phyloP scores from a whole-genome alignment of 1,140 invertebrate species.

The Drosophila sturtevanti region DNA sequence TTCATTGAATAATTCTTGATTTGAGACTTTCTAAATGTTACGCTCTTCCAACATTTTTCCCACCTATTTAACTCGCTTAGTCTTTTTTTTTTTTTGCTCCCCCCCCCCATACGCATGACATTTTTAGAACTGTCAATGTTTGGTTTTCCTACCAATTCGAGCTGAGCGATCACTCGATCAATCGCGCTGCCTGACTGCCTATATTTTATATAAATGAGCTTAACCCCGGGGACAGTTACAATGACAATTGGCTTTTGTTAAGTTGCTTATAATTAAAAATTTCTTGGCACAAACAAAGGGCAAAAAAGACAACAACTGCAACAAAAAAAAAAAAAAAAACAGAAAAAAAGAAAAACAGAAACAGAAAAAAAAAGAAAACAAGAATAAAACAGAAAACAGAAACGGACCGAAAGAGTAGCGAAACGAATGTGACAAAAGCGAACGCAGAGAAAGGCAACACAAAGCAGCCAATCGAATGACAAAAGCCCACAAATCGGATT shows the following conservation, averaged over 20 bases:
- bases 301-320: slow-evolving; percentile 33
- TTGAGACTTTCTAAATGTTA: background rate
- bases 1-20: background rate
- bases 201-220: slow-evolving; percentile 59
- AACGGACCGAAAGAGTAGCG: slow-evolving; percentile 73
- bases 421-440: slow-evolving; percentile 70
- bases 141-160: background rate
- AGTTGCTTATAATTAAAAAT: slow-evolving; percentile 78
- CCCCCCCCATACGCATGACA: background rate
- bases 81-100: no score
- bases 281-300: slow-evolving; percentile 63
- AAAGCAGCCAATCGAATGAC: slow-evolving; percentile 68
- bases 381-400: slow-evolving; percentile 22
- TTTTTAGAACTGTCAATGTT: slow-evolving; percentile 44
- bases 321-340: slow-evolving; percentile 31
- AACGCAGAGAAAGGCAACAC: slow-evolving; percentile 69
- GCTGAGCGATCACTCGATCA: slow-evolving; percentile 6
- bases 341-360: slow-evolving; percentile 9
- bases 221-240: slow-evolving; percentile 49
- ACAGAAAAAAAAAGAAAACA: slow-evolving; percentile 29
- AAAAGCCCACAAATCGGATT: slow-evolving; percentile 77
- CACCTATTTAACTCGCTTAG: background rate
- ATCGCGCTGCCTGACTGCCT: background rate
- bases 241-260: slow-evolving; percentile 79
- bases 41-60: background rate